These are phyloP conservation scores for Coendou prehensilis DNA, from an alignment of 2,797 vertebrate species.

Conservation along the genomic window DNA sequence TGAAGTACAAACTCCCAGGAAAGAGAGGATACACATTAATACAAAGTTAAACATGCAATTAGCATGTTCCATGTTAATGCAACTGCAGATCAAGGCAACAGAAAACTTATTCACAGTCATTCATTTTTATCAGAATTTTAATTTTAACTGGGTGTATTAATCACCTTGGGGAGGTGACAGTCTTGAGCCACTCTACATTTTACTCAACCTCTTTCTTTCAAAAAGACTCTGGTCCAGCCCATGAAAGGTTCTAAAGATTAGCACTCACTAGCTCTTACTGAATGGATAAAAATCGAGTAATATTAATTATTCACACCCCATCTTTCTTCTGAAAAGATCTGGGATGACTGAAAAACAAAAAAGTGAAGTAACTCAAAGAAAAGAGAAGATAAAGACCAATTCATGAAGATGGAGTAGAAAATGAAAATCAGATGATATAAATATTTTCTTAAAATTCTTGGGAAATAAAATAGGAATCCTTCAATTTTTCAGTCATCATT, in stretches of 20 bases:
- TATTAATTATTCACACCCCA: slow-evolving; percentile 49
- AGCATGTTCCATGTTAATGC: not conserved
- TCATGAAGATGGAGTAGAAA: not conserved
- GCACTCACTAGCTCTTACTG: not conserved
- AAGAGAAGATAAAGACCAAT: not conserved
- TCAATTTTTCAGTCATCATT: not conserved
- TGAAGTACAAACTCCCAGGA: slow-evolving; percentile 41
- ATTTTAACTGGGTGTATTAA: slow-evolving; percentile 35
- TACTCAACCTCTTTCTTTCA: not conserved
- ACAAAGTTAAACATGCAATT: not conserved
- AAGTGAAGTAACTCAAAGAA: not conserved
- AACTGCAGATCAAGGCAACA: not conserved
- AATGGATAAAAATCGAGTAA: not conserved
- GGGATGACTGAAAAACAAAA: not conserved
- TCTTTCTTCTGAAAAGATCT: slow-evolving; percentile 61
- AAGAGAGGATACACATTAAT: not conserved
- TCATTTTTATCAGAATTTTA: slow-evolving; percentile 54
- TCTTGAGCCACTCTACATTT: not conserved
- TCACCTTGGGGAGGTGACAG: not conserved
- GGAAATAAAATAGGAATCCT: not conserved
- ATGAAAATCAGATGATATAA: not conserved
- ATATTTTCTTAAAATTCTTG: slow-evolving; percentile 9
- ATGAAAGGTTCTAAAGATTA: slow-evolving; percentile 16
- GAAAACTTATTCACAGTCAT: slow-evolving; percentile 21
- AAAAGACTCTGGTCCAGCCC: not conserved